A percentile compares a stretch with the other conserved stretches of the same genome.
phyloP scores from a whole-genome alignment of 2,797 vertebrate genomes.

The Eulemur mongoz region DNA sequence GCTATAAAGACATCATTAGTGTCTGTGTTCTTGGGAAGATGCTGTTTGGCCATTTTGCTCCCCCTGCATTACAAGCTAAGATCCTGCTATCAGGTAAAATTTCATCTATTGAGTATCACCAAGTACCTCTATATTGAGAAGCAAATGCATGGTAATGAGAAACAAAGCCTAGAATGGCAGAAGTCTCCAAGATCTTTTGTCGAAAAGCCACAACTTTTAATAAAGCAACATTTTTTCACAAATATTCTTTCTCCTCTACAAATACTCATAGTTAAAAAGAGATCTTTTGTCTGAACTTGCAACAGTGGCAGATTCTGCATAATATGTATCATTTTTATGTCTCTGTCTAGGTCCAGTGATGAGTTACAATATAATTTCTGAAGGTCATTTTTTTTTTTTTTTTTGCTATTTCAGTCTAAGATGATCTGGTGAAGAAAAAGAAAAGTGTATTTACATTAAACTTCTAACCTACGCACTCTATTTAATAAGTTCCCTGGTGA shows the following conservation, averaged over 20 bases:
- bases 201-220: not conserved
- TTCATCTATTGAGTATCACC: not conserved
- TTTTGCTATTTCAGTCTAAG: not conserved
- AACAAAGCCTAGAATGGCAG: not conserved
- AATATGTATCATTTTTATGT: not conserved
- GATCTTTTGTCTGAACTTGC: not conserved
- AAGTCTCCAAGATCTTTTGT: not conserved
- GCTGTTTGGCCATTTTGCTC: not conserved
- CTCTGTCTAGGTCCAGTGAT: not conserved
- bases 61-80: fast-evolving
- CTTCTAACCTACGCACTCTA: not conserved
- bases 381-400: not conserved
- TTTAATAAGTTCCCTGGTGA: not conserved
- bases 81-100: not conserved
- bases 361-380: not conserved
- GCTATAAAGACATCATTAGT: not conserved
- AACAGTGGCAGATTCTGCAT: not conserved
- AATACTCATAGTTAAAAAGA: not conserved
- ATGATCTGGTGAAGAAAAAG: not conserved
- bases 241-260: not conserved
- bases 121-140: not conserved
- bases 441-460: not conserved
- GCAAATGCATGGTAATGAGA: not conserved
- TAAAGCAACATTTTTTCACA: not conserved
- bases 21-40: not conserved